Evolutionary conservation across 2,113 vertebrate species (phyloP), one percentile per base, ranked within the genome.

Genomic region (Himantopus leucocephalus): DNA sequence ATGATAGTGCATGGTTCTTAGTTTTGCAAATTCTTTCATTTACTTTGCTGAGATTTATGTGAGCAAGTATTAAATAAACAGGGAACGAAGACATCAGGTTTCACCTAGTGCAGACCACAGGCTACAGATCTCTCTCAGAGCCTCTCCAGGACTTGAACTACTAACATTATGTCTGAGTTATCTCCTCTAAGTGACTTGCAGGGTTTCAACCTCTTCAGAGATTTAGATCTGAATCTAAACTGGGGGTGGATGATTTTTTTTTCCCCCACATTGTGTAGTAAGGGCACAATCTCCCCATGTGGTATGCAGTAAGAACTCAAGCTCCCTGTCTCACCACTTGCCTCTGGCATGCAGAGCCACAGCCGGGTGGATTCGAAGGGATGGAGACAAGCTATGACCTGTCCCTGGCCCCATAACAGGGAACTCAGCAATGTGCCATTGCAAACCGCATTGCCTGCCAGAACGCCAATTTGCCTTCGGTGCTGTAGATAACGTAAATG

Each of bases 191-290:
- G 56, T 3, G 29, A 71, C 15, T 53, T 55, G 19, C 3, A 21
- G n/a, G 9, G 7, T 60, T 87, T 87, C 48, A 78, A 48, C 8
- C 8, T 35, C 35, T 35, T 80, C 32, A 74, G 13, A 34, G 35
- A 16, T 30, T 92, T 56, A 78, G 52, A 64, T 71, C 50, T 4
- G 2, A 50, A 52, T 64, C 29, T 70, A 48, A 50, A n/a, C 12
- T 45, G 22, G 6, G 12, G 9, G 10, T 58, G 55, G 43, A 14
- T 35, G 41, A n/a, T 56, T n/a, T 24, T 7, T 7, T 55, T 35
- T 18, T 22, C 15, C 8, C 7, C 39, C 32, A 21, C 1, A 0
- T 19, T 37, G 5, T 20, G 14, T n/a, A 58, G 17, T 10, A 26
- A 52, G 29, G 32, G 27, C 24, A 43, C 21, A 43, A 23, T 50